Percentiles rank a stretch among this genome's conserved stretches.
Conservation (phyloP, 2,888 invertebrate genomes). For the Neoitamus cyanurus region DNA sequence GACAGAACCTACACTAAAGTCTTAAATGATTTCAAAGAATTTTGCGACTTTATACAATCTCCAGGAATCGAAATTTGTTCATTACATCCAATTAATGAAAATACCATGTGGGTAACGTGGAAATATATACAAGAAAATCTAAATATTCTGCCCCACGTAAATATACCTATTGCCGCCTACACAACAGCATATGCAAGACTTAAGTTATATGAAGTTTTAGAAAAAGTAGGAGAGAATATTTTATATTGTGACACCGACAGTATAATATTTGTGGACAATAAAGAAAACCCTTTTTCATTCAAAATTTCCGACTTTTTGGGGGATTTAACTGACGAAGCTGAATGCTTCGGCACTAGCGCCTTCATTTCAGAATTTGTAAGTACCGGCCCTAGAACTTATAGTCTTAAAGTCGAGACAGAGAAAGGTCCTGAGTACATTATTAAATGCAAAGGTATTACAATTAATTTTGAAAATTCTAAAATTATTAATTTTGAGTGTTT, state of each 20-base stretch:
- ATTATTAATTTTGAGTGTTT: not conserved
- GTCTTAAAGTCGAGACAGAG: conserved; percentile 10
- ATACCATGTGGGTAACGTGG: too few relatives aligned
- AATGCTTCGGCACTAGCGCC: conserved; percentile 5
- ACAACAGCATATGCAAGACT: conserved; percentile 8
- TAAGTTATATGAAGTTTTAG: not conserved
- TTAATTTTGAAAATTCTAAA: conserved; percentile 2
- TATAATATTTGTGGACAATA: not conserved
- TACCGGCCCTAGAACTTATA: conserved; percentile 20
- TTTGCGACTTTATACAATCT: not conserved
- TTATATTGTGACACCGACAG: conserved; percentile 17
- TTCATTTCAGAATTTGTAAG: conserved; percentile 37
- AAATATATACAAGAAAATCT: not conserved
- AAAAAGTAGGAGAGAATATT: not conserved
- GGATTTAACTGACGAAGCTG: conserved; percentile 13
- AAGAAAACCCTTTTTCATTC: not conserved
- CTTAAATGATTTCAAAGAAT: conserved; percentile 1
- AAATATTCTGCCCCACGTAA: not conserved
- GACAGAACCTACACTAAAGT: conserved; percentile 4
- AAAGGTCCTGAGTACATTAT: not conserved
- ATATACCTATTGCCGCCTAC: conserved; percentile 20
- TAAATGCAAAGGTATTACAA: not conserved
- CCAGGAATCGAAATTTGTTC: not conserved
- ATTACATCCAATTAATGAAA: not conserved
- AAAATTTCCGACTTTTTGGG: conserved; percentile 6